Evolutionary conservation across 2,888 invertebrate species (phyloP).

Genomic region (Ctenicera cuprea): DNA sequence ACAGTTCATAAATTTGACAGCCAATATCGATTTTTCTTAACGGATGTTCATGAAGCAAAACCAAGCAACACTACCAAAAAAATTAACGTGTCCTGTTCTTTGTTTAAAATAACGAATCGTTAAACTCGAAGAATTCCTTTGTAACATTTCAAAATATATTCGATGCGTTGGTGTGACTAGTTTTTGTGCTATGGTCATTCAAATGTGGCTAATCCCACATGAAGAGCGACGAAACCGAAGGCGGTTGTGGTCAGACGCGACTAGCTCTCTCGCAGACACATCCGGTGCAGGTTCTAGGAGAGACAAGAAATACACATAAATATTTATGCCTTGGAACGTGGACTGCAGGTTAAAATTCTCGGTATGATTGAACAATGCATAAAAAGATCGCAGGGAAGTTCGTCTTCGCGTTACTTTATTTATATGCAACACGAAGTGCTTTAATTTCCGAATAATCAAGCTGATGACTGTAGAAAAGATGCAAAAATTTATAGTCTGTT

Average conservation of each 20-base stretch:
- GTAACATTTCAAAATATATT: constrained; percentile 31
- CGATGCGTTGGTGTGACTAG: constrained; percentile 50
- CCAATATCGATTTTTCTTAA: constrained; percentile 25
- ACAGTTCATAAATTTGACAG: constrained; percentile 7
- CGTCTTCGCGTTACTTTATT: constrained; percentile 27
- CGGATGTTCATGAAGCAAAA: constrained; percentile 17
- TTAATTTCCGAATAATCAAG: constrained; percentile 23
- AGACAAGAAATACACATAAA: constrained; percentile 59
- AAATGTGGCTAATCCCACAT: constrained; percentile 43
- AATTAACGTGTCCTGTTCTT: constrained; percentile 29
- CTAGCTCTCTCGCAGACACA: constrained; percentile 48
- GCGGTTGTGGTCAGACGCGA: constrained; percentile 48
- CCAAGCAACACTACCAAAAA: constrained; percentile 7
- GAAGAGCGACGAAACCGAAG: constrained; percentile 39
- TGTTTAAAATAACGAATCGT: constrained; percentile 39
- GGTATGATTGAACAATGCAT: constrained; percentile 45
- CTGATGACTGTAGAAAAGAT: background rate
- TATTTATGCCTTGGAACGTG: constrained; percentile 58
- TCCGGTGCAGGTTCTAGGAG: constrained; percentile 58
- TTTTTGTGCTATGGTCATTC: constrained; percentile 43
- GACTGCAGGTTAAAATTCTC: constrained; percentile 52
- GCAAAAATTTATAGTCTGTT: background rate
- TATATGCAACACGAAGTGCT: constrained; percentile 24
- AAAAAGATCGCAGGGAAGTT: constrained; percentile 20
- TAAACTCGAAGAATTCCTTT: constrained; percentile 35